phyloP scores from a whole-genome alignment of 1,140 invertebrate genomes.

The Drosophila aff. region DNA sequence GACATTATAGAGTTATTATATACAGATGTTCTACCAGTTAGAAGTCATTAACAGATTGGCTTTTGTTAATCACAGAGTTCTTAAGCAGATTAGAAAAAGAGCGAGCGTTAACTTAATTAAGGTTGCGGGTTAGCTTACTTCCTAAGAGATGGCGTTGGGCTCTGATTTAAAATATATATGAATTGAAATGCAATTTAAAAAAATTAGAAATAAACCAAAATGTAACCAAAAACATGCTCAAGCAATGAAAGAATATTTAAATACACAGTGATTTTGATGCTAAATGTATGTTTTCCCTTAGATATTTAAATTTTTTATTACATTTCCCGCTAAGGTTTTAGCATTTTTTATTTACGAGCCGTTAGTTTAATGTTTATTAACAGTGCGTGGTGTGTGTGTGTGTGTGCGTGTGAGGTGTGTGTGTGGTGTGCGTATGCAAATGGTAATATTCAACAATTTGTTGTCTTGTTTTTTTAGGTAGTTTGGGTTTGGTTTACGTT shows the following conservation, averaged over 20 bases:
- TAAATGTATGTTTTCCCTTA: not conserved
- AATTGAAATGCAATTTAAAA: conserved; percentile 47
- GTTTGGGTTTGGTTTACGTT: conserved; percentile 80
- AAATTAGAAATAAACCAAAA: conserved; percentile 23
- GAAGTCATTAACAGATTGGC: conserved; percentile 26
- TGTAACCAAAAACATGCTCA: conserved; percentile 61
- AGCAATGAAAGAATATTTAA: conserved; percentile 33
- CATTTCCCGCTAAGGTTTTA: conserved; percentile 21
- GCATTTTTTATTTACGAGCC: conserved; percentile 52
- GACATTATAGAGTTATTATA: conserved; percentile 52
- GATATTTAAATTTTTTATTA: conserved; percentile 4
- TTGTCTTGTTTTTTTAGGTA: conserved; percentile 59
- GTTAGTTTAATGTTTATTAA: conserved; percentile 70
- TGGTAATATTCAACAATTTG: conserved; percentile 58
- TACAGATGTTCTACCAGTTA: conserved; percentile 54
- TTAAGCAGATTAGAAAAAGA: conserved; percentile 32
- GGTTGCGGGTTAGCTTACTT: conserved; percentile 36
- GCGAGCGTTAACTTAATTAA: conserved; percentile 17
- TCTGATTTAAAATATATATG: conserved; percentile 27
- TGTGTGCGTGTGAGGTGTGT: conserved; percentile 30
- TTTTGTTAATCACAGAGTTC: conserved; percentile 25
- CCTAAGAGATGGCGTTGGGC: conserved; percentile 30
- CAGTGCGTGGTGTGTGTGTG: conserved; percentile 34
- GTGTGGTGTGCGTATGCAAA: conserved; percentile 67
- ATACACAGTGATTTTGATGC: conserved; percentile 12